A percentile compares a stretch with the other conserved stretches of the same genome.
Conservation (phyloP, 1,140 invertebrate genomes). For the Steinernema feltiae region DNA sequence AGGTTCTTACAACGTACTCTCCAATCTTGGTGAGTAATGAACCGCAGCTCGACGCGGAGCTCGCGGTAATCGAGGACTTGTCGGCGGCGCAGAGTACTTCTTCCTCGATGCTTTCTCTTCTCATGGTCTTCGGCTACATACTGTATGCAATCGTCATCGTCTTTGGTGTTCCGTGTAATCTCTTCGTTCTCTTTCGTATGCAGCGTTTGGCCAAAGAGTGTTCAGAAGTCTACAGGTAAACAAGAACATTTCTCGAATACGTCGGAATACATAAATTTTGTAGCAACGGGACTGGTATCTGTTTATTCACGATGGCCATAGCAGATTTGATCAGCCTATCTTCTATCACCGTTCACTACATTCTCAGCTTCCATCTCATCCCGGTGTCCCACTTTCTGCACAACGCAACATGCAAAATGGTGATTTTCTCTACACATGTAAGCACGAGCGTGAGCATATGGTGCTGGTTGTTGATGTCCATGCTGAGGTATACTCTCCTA, state of each 20-base stretch:
- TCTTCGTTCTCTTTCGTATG: slow-evolving; percentile 29
- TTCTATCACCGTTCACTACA: slow-evolving; percentile 39
- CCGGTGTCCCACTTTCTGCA: slow-evolving; percentile 2
- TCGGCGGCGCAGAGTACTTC: not conserved
- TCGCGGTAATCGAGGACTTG: not conserved
- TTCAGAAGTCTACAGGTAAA: slow-evolving; percentile 21
- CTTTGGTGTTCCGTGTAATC: slow-evolving; percentile 24
- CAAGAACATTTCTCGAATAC: slow-evolving; percentile 20
- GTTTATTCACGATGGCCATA: slow-evolving; percentile 38
- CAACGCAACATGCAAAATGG: slow-evolving; percentile 22
- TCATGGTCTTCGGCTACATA: slow-evolving; percentile 29
- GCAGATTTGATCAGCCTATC: slow-evolving; percentile 40
- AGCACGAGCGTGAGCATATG: slow-evolving; percentile 37
- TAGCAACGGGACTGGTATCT: slow-evolving; percentile 41
- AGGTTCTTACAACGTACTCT: not conserved
- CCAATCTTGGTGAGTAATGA: not conserved
- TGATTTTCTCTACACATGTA: slow-evolving; percentile 32
- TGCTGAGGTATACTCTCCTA: slow-evolving; percentile 9
- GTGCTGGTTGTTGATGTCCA: slow-evolving; percentile 40
- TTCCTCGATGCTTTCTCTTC: not conserved
- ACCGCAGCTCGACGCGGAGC: not conserved
- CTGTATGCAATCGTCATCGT: slow-evolving; percentile 18
- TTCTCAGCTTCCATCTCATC: slow-evolving; percentile 24
- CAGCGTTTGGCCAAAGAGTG: slow-evolving; percentile 23
- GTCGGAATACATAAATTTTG: slow-evolving; percentile 15